These are phyloP conservation scores for Sebastes goodei DNA, from an alignment of 2,797 vertebrate genomes.

Conservation along the genomic window DNA sequence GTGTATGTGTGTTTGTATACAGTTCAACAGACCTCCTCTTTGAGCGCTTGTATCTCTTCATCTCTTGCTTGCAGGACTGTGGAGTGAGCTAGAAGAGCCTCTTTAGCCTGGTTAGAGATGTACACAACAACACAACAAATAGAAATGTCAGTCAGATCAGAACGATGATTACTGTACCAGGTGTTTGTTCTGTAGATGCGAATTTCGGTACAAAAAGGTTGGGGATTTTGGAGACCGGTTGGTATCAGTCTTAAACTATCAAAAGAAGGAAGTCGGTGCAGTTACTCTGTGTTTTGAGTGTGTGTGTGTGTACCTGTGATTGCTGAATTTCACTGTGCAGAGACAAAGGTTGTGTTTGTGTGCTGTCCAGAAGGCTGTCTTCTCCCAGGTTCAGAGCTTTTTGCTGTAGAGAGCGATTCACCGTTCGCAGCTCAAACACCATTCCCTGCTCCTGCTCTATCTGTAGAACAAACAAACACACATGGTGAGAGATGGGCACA, in stretches of 20 bases:
- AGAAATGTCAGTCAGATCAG: background rate
- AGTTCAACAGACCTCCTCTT: constrained; percentile 74
- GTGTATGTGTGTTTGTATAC: background rate
- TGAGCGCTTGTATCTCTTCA: constrained; percentile 76
- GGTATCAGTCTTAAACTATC: background rate
- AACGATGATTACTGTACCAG: background rate
- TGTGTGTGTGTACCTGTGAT: constrained; percentile 66
- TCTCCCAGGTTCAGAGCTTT: constrained; percentile 78
- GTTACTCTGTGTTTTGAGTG: background rate
- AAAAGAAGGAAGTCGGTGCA: background rate
- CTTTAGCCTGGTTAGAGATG: constrained; percentile 75
- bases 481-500: background rate
- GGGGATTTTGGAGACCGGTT: background rate
- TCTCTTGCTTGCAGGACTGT: constrained; percentile 77
- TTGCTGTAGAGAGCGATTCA: constrained; percentile 81
- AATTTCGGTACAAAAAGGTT: background rate
- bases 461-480: constrained; percentile 61
- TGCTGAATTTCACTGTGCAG: constrained; percentile 80
- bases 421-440: constrained; percentile 84
- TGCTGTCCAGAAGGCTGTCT: constrained; percentile 72
- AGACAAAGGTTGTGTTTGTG: constrained; percentile 69
- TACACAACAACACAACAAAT: background rate
- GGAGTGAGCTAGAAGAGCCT: constrained; percentile 81
- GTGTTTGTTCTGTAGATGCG: background rate
- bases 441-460: constrained; percentile 84